A percentile compares a stretch with the other conserved stretches of the same genome.
phyloP scores from a whole-genome alignment of 2,888 invertebrate species.

The Phaedon cochleariae region DNA sequence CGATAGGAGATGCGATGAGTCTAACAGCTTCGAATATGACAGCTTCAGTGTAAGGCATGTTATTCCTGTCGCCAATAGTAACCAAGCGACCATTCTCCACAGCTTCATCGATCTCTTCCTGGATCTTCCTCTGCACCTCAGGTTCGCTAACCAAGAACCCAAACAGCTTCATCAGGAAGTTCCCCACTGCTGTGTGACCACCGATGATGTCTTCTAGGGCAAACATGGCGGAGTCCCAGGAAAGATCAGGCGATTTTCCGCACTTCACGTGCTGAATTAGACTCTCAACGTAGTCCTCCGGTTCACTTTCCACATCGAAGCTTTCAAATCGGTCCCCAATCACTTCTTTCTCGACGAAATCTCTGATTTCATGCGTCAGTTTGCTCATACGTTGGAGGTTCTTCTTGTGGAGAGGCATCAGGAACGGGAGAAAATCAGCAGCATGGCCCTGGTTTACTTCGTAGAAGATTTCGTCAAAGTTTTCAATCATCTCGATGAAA shows the following conservation, averaged over 20 bases:
- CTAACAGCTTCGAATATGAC: slow-evolving; percentile 70
- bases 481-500: slow-evolving; percentile 64
- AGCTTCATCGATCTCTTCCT: slow-evolving; percentile 65
- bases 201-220: slow-evolving; percentile 63
- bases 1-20: slow-evolving; percentile 72
- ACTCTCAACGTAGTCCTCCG: slow-evolving; percentile 68
- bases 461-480: slow-evolving; percentile 72
- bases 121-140: slow-evolving; percentile 66
- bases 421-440: slow-evolving; percentile 71
- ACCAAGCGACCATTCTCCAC: slow-evolving; percentile 51
- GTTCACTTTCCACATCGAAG: slow-evolving; percentile 49
- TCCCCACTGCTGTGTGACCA: slow-evolving; percentile 72
- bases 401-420: slow-evolving; percentile 65
- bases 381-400: slow-evolving; percentile 64
- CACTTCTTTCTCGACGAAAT: slow-evolving; percentile 65
- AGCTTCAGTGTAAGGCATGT: slow-evolving; percentile 70
- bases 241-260: slow-evolving; percentile 58
- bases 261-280: slow-evolving; percentile 66
- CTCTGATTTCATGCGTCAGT: slow-evolving; percentile 65
- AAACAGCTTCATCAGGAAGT: slow-evolving; percentile 69
- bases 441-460: slow-evolving; percentile 75
- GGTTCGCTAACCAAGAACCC: slow-evolving; percentile 66
- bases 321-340: slow-evolving; percentile 62
- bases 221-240: slow-evolving; percentile 66
- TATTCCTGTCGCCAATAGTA: slow-evolving; percentile 60